Evolutionary conservation across 1,140 invertebrate genomes (phyloP), one percentile per base, ranked within the genome.

Genomic region (Ephestia elutella): DNA sequence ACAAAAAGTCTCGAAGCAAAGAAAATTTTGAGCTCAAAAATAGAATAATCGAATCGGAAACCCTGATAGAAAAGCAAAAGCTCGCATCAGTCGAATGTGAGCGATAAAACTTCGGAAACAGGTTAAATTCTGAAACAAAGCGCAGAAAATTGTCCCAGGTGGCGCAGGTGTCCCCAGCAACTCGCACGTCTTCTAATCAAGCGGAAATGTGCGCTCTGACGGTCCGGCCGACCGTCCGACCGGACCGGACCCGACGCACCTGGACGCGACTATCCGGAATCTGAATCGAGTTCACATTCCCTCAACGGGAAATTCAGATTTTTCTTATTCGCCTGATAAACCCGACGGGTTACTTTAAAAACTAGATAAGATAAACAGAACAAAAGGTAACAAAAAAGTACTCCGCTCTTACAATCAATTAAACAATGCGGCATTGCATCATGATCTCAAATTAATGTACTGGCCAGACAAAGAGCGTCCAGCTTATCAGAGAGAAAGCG

Each of bases 141-240:
- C 75, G 70, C 56, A 65, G 74, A 77, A 78, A 82, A 82, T 71
- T 69, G 60, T 57, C 56, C 57, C 66, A 77, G 73, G 64, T 66
- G 67, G 75, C 76, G 70, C 78, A 84, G 81, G 80, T 86, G 83
- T 80, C 68, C 68, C 67, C 35, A 50, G 67, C 63, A 65, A 70
- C 70, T 80, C 70, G 68, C 63, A 61, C 73, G 68, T 70, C 60
- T 72, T 79, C 76, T 83, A 85, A 85, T 86, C 83, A 83, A 80
- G 77, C 73, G 77, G 79, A 83, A 86, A 82, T 78, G 68, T 83
- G 81, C 78, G 73, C 75, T 85, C 65, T 66, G 67, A 62, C 71
- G 71, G 59, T 58, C 72, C 65, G 65, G 55, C 65, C 68, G 64
- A 63, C 61, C 66, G 69, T 25, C 21, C 21, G 67, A 61, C 65